These are phyloP conservation scores for Glyphotaelius pellucidus DNA, from an alignment of 2,888 invertebrate species.

Conservation along the genomic window DNA sequence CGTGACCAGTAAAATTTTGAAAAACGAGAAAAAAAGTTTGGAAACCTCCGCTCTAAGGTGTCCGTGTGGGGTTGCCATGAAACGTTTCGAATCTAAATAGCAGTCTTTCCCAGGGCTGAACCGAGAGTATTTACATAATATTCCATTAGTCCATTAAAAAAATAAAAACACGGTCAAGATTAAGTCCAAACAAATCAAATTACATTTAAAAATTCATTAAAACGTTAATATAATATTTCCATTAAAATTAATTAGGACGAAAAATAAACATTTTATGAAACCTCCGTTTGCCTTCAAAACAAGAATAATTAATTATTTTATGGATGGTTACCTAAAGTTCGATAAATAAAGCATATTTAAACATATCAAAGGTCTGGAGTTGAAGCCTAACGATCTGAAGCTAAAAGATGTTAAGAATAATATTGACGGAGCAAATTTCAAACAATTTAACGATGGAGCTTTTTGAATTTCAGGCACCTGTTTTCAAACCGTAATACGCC, in stretches of 20 bases:
- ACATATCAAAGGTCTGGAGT: background rate
- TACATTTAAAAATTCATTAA: background rate
- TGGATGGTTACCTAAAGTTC: background rate
- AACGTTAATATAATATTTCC: background rate
- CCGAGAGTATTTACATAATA: too few relatives aligned
- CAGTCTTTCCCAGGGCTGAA: too few relatives aligned
- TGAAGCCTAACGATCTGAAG: conserved; percentile 8
- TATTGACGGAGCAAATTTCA: conserved; percentile 2
- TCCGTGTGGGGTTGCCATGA: too few relatives aligned
- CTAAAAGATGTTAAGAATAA: background rate
- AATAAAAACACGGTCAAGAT: background rate
- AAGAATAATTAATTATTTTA: background rate
- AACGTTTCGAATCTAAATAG: too few relatives aligned
- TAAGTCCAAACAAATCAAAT: background rate
- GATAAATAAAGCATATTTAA: background rate
- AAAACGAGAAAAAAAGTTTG: too few relatives aligned
- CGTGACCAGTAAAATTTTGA: too few relatives aligned
- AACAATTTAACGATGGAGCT: background rate
- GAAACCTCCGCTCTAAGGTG: too few relatives aligned
- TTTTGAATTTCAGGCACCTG: background rate
- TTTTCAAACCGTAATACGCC: background rate
- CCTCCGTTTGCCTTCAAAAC: background rate
- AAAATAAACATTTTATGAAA: background rate
- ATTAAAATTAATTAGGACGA: background rate
- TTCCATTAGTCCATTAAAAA: too few relatives aligned